These are phyloP conservation scores for Callinectes sapidus DNA, from an alignment of 2,888 invertebrate genomes.

Conservation along the genomic window DNA sequence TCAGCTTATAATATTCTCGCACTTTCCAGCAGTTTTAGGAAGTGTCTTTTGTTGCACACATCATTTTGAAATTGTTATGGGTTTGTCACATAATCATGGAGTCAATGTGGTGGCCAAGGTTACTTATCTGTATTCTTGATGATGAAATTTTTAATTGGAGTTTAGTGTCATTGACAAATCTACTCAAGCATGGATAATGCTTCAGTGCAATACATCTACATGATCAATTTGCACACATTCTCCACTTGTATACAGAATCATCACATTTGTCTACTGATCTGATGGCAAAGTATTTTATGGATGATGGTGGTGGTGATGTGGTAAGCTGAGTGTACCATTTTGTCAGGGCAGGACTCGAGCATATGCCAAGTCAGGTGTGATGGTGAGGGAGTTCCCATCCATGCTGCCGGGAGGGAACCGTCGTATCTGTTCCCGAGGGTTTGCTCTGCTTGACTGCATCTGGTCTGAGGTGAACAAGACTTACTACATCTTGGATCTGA, in stretches of 20 bases:
- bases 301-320: background rate
- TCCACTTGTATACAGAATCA: too few species aligned
- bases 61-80: too few species aligned
- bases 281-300: background rate
- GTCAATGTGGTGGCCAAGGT: too few species aligned
- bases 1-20: background rate
- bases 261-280: too few species aligned
- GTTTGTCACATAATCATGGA: too few species aligned
- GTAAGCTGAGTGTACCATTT: background rate
- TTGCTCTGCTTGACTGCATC: constrained; percentile 87
- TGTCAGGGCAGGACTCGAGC: constrained; percentile 64
- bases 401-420: constrained; percentile 84
- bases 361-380: constrained; percentile 65
- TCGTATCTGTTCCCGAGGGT: constrained; percentile 79
- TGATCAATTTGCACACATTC: too few species aligned
- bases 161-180: too few species aligned
- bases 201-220: too few species aligned
- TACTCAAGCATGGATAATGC: too few species aligned
- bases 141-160: too few species aligned
- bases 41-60: background rate
- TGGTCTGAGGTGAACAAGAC: constrained; percentile 80
- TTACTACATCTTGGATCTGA: constrained; percentile 88
- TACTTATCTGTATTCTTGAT: too few species aligned
- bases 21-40: background rate
- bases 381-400: constrained; percentile 78